Conservation (phyloP, 2,797 vertebrate genomes). For the Yasuhikotakia modesta region DNA sequence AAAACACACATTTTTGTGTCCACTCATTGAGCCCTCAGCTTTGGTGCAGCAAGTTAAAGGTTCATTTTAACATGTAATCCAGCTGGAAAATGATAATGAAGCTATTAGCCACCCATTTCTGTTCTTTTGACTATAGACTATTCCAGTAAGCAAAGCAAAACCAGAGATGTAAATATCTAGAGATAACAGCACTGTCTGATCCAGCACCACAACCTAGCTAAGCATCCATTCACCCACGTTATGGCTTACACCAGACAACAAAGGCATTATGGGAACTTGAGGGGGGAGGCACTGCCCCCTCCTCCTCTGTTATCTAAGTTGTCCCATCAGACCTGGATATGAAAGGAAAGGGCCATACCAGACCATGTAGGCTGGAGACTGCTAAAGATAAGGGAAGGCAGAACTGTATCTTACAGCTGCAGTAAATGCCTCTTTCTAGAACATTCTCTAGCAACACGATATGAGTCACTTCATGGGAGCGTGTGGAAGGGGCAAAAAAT, state of each 20-base stretch:
- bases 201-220: conserved; percentile 29
- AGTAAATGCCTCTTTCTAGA: conserved; percentile 48
- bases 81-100: not conserved
- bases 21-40: not conserved
- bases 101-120: conserved; percentile 18
- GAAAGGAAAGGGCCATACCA: conserved; percentile 71
- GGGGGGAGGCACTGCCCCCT: conserved; percentile 26
- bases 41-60: not conserved
- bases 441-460: conserved; percentile 47
- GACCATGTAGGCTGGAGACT: conserved; percentile 70
- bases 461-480: conserved; percentile 45
- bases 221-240: conserved; percentile 26
- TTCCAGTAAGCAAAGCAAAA: not conserved
- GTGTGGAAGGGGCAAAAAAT: conserved; percentile 34
- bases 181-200: conserved; percentile 8
- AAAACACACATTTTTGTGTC: conserved; percentile 20
- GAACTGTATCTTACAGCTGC: conserved; percentile 50
- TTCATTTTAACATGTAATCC: not conserved
- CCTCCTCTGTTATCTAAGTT: conserved; percentile 65
- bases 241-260: conserved; percentile 38
- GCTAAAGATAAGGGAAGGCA: conserved; percentile 59
- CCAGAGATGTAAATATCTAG: not conserved
- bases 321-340: conserved; percentile 72
- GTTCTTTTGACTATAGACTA: conserved; percentile 13
- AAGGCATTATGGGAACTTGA: conserved; percentile 49